These are phyloP conservation scores for Cremastinae sp. DNA, from an alignment of 2,888 invertebrate species.

Conservation along the genomic window DNA sequence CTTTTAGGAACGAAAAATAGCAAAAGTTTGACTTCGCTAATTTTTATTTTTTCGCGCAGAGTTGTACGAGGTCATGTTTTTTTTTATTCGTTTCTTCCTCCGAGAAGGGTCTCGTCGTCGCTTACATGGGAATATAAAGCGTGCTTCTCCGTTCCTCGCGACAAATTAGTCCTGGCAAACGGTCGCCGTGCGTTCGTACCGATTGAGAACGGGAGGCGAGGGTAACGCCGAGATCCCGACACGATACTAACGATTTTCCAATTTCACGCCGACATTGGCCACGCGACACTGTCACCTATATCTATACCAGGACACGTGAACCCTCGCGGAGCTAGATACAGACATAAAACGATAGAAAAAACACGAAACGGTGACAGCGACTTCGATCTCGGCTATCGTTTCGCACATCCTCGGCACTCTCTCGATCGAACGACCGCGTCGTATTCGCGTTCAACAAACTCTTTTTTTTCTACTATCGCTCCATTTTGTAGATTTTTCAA, in stretches of 20 bases:
- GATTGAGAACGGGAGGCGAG: slow-evolving; percentile 58
- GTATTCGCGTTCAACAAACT: slow-evolving; percentile 10
- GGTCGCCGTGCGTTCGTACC: slow-evolving; percentile 60
- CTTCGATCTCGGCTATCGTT: slow-evolving; percentile 36
- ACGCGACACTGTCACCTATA: slow-evolving; percentile 47
- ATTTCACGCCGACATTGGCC: slow-evolving; percentile 74
- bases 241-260: slow-evolving; percentile 79
- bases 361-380: slow-evolving; percentile 47
- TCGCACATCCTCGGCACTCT: slow-evolving; percentile 41
- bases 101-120: slow-evolving; percentile 46
- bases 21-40: too few species aligned
- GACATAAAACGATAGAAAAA: slow-evolving; percentile 8
- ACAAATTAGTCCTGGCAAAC: slow-evolving; percentile 70
- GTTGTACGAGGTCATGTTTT: slow-evolving; percentile 20
- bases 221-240: slow-evolving; percentile 67
- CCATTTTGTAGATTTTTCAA: slow-evolving; percentile 17
- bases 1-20: too few species aligned
- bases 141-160: slow-evolving; percentile 57
- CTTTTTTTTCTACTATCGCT: slow-evolving; percentile 19
- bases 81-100: background rate
- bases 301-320: background rate
- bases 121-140: slow-evolving; percentile 32
- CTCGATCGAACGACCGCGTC: slow-evolving; percentile 46
- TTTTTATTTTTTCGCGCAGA: too few species aligned
- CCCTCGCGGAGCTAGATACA: background rate